Base-by-base conservation (phyloP, 1,140 invertebrate species). In the Coelopa frigida region DNA sequence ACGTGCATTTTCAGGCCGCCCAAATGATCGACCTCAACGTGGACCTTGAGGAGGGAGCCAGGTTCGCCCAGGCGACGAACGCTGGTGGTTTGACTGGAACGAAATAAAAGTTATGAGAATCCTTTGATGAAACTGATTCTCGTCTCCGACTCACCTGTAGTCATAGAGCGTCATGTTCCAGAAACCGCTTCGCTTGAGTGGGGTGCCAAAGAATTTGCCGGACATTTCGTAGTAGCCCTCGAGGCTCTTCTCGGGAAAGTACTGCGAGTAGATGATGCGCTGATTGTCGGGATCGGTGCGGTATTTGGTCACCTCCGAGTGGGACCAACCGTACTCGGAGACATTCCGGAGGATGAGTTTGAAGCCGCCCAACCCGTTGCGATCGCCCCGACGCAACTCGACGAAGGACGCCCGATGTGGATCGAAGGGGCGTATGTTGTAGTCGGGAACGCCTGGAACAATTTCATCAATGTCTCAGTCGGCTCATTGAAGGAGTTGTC, bases 151-250 rank as follows among this genome's bases (percentile, higher is more conserved):
- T 54, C 48, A 65, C 46, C 70, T 62, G 56, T 80, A 85, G 73
- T 86, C 80, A 68, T 83, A 83, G 20, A 89, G 68, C 11, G 78
- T 79, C 15, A 89, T 56, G 55, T 85, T 85, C 76, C 85, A 89
- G 38, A 70, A 73, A 4, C 86, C 85, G 33, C 72, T 72, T 26
- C 83, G 83, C 0, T 59, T 57, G 11, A 84, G 69, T 32, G 71
- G 74, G 2, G 73, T 67, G 5, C 81, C 79, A 10, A 87, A 64
- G 21, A 80, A 62, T 35, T 70, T 74, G 5, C 76, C 83, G 43
- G 77, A 73, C 33, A 83, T 75, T 51, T 82, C 78, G 48, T 84
- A 89, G 37, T 78, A 72, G 5, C 86, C 85, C 31, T 73, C 66
- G 1, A 89, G 59, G 46, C 72, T 78, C 55, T 89, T 89, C 48